Conservation (phyloP, 2,888 invertebrate species). For the Athrips mouffetella region DNA sequence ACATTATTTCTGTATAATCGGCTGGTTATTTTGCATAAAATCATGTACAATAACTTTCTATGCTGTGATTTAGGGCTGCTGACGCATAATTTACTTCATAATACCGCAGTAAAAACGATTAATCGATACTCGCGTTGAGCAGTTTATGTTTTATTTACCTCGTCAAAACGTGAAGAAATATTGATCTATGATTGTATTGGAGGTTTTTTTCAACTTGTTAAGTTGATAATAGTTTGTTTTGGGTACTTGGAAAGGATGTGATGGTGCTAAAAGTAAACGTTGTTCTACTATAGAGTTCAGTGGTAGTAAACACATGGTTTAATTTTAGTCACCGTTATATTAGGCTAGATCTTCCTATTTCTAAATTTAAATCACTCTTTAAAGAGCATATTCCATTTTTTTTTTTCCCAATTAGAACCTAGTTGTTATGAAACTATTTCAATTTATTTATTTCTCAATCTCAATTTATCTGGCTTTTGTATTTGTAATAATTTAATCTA, state of each 20-base stretch:
- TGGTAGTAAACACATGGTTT: no score
- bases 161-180: neutral
- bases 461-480: no score
- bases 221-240: neutral
- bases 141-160: neutral
- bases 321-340: no score
- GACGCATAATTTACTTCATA: neutral
- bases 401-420: no score
- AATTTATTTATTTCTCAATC: no score
- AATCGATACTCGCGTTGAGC: conserved; percentile 1
- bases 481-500: no score
- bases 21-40: conserved; percentile 1
- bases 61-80: neutral
- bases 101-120: neutral
- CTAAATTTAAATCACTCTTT: no score
- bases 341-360: no score
- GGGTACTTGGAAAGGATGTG: neutral
- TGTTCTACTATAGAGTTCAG: no score
- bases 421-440: no score
- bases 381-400: no score
- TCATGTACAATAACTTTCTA: neutral
- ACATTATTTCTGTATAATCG: conserved; percentile 24
- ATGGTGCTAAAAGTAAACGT: neutral
- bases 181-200: neutral
- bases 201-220: neutral